These are phyloP conservation scores for Amiota minor DNA, from an alignment of 2,888 invertebrate genomes.

Conservation along the genomic window DNA sequence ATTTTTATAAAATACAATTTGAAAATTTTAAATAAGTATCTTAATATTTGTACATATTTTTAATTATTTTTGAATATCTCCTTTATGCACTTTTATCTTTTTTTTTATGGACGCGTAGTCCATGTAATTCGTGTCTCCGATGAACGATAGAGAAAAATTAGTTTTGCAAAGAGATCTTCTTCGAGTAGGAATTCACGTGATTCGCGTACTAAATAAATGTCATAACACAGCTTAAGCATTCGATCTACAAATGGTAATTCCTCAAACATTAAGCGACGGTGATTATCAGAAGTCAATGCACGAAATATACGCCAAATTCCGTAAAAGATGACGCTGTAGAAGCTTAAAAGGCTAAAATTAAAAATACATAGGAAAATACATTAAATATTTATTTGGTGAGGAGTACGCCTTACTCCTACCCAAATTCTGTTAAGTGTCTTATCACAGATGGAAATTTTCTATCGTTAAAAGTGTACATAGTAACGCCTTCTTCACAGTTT, in stretches of 20 bases:
- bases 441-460: slow-evolving; percentile 92
- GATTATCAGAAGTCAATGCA: slow-evolving; percentile 87
- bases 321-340: slow-evolving; percentile 95
- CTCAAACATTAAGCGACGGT: slow-evolving; percentile 90
- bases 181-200: slow-evolving; percentile 91
- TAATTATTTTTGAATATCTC: no score
- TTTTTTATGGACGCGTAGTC: no score
- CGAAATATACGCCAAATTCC: slow-evolving; percentile 90
- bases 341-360: slow-evolving; percentile 86
- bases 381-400: no score
- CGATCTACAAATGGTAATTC: slow-evolving; percentile 88
- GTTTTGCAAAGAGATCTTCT: slow-evolving; percentile 96
- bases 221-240: slow-evolving; percentile 84
- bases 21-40: no score
- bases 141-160: slow-evolving; percentile 96
- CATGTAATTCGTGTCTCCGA: slow-evolving; percentile 94
- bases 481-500: slow-evolving; percentile 62
- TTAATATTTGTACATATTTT: no score
- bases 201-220: slow-evolving; percentile 90
- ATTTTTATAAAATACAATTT: no score
- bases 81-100: slow-evolving; percentile 54
- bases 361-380: no score
- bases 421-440: slow-evolving; percentile 90
- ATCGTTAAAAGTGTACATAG: slow-evolving; percentile 93
- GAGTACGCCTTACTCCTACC: slow-evolving; percentile 76